A percentile compares a stretch with the other conserved stretches of the same genome.
Conservation (phyloP, 2,113 vertebrate genomes). For the Lucifuga dentata region DNA sequence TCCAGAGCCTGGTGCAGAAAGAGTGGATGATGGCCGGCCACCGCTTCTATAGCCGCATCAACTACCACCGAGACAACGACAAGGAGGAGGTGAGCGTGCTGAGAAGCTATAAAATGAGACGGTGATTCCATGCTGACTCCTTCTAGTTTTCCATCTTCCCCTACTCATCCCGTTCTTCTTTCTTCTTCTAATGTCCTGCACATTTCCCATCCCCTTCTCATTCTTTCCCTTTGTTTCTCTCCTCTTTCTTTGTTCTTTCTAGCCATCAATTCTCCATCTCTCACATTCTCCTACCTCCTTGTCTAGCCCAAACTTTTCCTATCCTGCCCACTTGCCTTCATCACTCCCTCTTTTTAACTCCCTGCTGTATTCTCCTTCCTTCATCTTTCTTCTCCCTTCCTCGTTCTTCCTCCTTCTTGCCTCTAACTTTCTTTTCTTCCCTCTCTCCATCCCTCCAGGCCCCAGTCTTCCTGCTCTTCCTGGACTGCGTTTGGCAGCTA, state of each 20-base stretch:
- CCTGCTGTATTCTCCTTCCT: no score
- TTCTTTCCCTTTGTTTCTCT: no score
- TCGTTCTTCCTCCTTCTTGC: background rate
- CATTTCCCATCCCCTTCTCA: background rate
- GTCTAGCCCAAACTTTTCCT: no score
- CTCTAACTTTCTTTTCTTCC: background rate
- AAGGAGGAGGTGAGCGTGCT: conserved; percentile 84
- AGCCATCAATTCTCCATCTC: background rate
- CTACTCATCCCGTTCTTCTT: no score
- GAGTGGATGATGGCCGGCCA: conserved; percentile 95
- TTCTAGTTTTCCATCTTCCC: no score
- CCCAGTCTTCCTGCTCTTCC: conserved; percentile 92
- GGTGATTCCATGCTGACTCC: no score
- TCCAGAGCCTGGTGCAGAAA: conserved; percentile 93
- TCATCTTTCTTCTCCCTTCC: no score
- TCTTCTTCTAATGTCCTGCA: no score
- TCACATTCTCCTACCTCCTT: no score
- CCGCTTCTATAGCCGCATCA: conserved; percentile 88
- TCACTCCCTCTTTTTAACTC: no score
- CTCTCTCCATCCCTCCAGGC: conserved; percentile 76
- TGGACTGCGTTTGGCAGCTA: conserved; percentile 95
- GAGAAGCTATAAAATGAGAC: no score
- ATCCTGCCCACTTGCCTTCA: no score
- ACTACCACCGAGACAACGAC: conserved; percentile 80
- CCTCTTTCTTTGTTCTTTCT: background rate